These are phyloP conservation scores for Cladopsammia gracilis DNA, from an alignment of 64 coral and sea anemone genomes.

Conservation along the genomic window DNA sequence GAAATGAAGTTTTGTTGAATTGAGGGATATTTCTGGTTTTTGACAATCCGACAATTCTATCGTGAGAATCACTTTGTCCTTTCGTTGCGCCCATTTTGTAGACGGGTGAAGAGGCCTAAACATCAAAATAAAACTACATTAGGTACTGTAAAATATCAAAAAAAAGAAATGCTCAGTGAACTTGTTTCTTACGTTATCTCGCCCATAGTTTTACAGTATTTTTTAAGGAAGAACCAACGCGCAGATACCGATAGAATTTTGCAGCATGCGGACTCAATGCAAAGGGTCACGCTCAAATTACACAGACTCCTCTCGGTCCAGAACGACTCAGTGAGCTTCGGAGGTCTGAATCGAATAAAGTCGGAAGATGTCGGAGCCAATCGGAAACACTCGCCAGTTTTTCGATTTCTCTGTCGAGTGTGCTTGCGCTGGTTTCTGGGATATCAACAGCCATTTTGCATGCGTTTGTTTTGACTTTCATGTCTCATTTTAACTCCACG, in stretches of 20 bases:
- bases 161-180: neutral
- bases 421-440: neutral
- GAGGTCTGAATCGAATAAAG: neutral
- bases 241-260: neutral
- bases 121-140: conserved; percentile 8
- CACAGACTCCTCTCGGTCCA: neutral
- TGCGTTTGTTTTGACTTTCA: neutral
- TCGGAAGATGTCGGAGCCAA: neutral
- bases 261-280: conserved; percentile 22
- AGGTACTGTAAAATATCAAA: neutral
- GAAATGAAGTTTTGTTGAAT: conserved; percentile 73
- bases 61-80: conserved; percentile 86
- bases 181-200: conserved; percentile 49
- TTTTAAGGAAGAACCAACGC: neutral
- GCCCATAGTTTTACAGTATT: conserved; percentile 11
- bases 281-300: conserved; percentile 1
- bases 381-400: neutral
- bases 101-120: conserved; percentile 68
- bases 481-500: neutral
- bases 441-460: neutral
- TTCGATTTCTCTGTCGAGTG: neutral
- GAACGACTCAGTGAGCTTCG: neutral
- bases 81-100: conserved; percentile 94
- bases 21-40: conserved; percentile 73
- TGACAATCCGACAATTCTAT: conserved; percentile 86